phyloP scores from a whole-genome alignment of 37 sponge, comb jelly and placozoan genomes.

The Halisarca cf. caerulea region DNA sequence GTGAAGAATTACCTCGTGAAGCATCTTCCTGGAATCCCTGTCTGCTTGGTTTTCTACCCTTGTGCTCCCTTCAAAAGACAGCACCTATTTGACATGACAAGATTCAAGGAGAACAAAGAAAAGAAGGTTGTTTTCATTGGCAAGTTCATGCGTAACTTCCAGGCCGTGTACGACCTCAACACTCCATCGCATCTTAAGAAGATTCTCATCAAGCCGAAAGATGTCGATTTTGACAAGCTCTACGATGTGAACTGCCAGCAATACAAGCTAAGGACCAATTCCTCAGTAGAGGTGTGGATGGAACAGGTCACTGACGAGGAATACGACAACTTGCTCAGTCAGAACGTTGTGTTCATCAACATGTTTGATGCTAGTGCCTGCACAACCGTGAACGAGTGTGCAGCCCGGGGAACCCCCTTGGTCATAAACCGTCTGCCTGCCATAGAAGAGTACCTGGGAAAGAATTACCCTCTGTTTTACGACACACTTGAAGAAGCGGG shows the following conservation, averaged over 20 bases:
- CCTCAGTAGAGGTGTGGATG: constrained; percentile 16
- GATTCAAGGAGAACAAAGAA: constrained; percentile 8
- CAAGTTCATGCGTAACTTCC: constrained; percentile 49
- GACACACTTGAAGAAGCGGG: constrained; percentile 49
- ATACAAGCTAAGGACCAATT: constrained; percentile 26
- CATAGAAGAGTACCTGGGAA: constrained; percentile 54
- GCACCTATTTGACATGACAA: constrained; percentile 18
- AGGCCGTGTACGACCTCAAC: constrained; percentile 43
- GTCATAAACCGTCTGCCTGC: constrained; percentile 60
- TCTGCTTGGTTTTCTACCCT: constrained; percentile 37
- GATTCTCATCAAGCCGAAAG: constrained; percentile 37
- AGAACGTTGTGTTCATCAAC: constrained; percentile 58
- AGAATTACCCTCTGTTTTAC: constrained; percentile 57
- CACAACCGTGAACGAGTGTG: constrained; percentile 62
- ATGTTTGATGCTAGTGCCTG: constrained; percentile 50
- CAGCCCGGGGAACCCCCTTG: constrained; percentile 42
- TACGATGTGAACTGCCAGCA: constrained; percentile 7
- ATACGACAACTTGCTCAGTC: constrained; percentile 52
- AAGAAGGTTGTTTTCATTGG: constrained; percentile 40
- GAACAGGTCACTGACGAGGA: constrained; percentile 44
- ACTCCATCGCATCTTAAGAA: constrained; percentile 34
- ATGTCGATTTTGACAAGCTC: constrained; percentile 40
- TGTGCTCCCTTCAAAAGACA: constrained; percentile 36
- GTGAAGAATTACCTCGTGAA: constrained; percentile 43
- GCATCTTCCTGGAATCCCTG: constrained; percentile 4